Percentiles rank a stretch among this genome's conserved stretches.
Conservation (phyloP, 2,888 invertebrate genomes). For the Lamproptera curius region DNA sequence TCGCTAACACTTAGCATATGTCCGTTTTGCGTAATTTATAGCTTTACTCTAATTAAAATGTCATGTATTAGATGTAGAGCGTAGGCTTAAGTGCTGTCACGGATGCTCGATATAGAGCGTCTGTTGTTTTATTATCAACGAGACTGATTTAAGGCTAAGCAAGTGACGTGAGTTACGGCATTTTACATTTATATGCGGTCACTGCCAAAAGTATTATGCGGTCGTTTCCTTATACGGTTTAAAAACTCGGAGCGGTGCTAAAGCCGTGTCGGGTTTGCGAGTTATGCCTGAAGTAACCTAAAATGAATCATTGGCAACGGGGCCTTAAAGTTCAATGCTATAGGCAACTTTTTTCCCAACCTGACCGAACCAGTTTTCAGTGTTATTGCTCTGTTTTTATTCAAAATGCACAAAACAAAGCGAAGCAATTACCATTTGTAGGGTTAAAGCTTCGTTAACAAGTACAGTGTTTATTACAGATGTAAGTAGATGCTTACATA, state of each 20-base stretch:
- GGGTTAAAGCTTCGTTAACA: background rate
- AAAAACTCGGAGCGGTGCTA: constrained; percentile 54
- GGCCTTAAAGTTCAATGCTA: constrained; percentile 54
- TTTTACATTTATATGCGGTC: constrained; percentile 49
- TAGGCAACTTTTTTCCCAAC: constrained; percentile 39
- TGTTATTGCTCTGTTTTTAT: constrained; percentile 44
- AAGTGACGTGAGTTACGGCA: constrained; percentile 21
- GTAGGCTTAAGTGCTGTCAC: constrained; percentile 19
- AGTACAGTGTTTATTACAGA: background rate
- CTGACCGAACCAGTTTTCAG: constrained; percentile 55
- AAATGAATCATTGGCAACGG: constrained; percentile 47
- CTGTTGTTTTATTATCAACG: constrained; percentile 16
- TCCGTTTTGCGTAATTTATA: constrained; percentile 12
- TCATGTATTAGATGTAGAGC: constrained; percentile 7
- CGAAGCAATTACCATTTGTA: constrained; percentile 6
- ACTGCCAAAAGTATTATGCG: constrained; percentile 69
- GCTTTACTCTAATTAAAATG: constrained; percentile 11
- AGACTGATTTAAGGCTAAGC: constrained; percentile 12
- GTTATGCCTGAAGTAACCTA: constrained; percentile 41
- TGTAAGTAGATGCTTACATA: too few relatives aligned
- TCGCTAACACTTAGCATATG: background rate
- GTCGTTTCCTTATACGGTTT: constrained; percentile 68
- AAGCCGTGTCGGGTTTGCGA: constrained; percentile 34
- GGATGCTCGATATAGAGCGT: constrained; percentile 12
- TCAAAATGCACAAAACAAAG: constrained; percentile 19